These are phyloP conservation scores for Melanophora roralis DNA, from an alignment of 2,888 invertebrate species.

Conservation along the genomic window DNA sequence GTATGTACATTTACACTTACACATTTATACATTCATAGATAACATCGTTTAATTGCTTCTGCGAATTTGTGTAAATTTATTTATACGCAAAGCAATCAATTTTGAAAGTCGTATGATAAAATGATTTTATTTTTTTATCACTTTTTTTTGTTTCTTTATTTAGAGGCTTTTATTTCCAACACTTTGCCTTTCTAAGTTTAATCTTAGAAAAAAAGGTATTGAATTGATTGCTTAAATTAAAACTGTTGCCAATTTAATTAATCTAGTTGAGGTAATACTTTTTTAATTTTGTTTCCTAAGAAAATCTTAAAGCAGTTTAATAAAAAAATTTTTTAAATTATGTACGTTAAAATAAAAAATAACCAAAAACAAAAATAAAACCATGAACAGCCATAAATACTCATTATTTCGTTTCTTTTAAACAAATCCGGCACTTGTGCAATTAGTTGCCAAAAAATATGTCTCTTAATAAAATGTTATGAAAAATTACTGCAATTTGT, in stretches of 20 bases:
- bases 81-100: conserved; percentile 32
- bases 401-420: neutral
- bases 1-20: neutral
- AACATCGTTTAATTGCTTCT: neutral
- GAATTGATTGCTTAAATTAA: conserved; percentile 51
- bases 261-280: neutral
- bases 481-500: neutral
- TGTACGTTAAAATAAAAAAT: no score
- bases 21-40: neutral
- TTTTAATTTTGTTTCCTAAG: neutral
- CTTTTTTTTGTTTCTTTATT: neutral
- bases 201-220: conserved; percentile 6
- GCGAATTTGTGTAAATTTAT: neutral
- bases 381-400: neutral
- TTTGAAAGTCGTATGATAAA: conserved; percentile 19
- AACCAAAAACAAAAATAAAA: no score
- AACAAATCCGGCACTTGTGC: neutral
- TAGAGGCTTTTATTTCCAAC: neutral
- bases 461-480: neutral
- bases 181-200: neutral
- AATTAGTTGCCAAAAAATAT: neutral
- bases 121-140: conserved; percentile 4
- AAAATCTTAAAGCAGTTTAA: neutral
- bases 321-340: no score
- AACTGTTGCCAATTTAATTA: neutral